Evolutionary conservation across 2,888 invertebrate genomes (phyloP).

Genomic region (Tyria jacobaeae): DNA sequence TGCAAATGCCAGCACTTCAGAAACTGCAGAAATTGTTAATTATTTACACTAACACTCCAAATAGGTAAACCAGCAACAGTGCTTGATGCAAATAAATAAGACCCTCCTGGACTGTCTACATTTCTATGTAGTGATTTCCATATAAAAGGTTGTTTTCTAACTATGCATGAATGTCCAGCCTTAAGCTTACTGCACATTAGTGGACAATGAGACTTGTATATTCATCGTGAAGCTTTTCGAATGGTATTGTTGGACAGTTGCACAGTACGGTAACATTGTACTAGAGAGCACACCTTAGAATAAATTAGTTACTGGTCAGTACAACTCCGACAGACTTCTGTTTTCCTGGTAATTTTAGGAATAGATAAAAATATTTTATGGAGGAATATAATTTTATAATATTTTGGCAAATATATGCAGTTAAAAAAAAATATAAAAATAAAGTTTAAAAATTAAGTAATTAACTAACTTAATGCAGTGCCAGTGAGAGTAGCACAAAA

Average conservation of each 20-base stretch:
- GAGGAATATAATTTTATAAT: no score
- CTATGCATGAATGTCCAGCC: conserved; percentile 16
- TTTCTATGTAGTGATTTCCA: conserved; percentile 24
- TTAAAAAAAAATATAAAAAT: background rate
- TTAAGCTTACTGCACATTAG: conserved; percentile 14
- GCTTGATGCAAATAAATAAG: background rate
- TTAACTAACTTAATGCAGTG: no score
- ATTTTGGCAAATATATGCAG: background rate
- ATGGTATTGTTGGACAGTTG: conserved; percentile 15
- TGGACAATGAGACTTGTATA: conserved; percentile 21
- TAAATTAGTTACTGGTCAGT: conserved; percentile 9
- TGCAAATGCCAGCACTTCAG: no score
- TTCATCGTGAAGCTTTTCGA: conserved; percentile 14
- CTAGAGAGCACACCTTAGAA: background rate
- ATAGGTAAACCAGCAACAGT: background rate
- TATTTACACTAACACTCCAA: background rate
- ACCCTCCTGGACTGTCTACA: conserved; percentile 8
- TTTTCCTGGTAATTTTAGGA: conserved; percentile 15
- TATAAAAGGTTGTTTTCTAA: conserved; percentile 25
- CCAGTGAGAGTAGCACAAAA: no score
- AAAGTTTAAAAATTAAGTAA: background rate
- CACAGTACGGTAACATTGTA: conserved; percentile 23
- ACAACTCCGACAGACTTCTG: conserved; percentile 6
- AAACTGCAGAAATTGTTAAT: background rate
- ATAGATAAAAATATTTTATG: background rate